Percentiles rank a stretch among this genome's conserved stretches.
Evolutionary conservation across 1,140 invertebrate species (phyloP).

Genomic region (Stegodyphus dumicola): DNA sequence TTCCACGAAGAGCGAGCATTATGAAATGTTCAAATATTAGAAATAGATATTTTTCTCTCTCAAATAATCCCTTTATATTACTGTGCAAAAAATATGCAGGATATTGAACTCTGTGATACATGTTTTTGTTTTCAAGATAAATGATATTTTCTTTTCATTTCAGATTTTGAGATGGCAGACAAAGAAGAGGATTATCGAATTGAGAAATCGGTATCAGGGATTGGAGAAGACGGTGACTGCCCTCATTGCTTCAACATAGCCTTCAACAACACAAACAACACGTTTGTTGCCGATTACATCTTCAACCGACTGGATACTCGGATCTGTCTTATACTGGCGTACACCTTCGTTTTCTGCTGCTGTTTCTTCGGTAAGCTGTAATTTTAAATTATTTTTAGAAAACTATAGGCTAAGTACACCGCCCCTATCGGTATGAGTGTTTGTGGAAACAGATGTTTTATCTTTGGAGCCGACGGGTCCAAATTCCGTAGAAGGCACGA

Average conservation of each 20-base stretch:
- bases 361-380: slow-evolving; percentile 60
- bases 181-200: slow-evolving; percentile 17
- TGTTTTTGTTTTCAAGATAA: no score
- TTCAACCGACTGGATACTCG: slow-evolving; percentile 39
- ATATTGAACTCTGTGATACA: no score
- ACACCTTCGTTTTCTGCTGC: slow-evolving; percentile 62
- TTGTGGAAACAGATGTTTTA: no score
- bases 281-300: slow-evolving; percentile 65
- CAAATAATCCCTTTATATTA: no score
- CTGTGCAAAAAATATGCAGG: no score
- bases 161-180: slow-evolving; percentile 25
- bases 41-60: no score
- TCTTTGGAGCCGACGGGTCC: no score
- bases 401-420: no score
- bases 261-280: slow-evolving; percentile 62
- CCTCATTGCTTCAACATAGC: not conserved
- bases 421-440: no score
- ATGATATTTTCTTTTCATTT: not conserved
- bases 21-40: no score
- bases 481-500: no score
- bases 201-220: not conserved
- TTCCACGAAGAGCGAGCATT: no score
- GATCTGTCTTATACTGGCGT: slow-evolving; percentile 53
- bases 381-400: not conserved
- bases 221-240: not conserved